Conservation (phyloP, 2,113 vertebrate species). For the Brachypteracias leptosomus region DNA sequence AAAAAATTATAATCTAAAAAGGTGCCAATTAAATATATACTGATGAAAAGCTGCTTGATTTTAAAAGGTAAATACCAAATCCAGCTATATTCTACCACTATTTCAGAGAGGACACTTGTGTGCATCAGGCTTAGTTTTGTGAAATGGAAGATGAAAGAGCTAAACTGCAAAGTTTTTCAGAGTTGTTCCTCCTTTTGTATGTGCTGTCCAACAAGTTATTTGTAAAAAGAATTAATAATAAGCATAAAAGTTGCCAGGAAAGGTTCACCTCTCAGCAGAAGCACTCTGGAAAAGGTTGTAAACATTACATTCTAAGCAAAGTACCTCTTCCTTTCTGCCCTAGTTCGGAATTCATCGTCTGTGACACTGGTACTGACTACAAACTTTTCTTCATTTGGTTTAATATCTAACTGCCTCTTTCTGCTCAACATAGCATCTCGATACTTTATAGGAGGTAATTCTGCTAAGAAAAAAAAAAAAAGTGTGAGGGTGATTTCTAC, state of each 20-base stretch:
- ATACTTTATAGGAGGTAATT: not conserved
- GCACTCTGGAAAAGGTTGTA: not conserved
- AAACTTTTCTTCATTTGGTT: not conserved
- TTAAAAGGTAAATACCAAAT: constrained; percentile 10
- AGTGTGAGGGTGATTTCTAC: not conserved
- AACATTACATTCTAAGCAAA: not conserved
- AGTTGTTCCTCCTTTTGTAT: not conserved
- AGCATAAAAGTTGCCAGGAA: not conserved
- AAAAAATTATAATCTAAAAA: not conserved
- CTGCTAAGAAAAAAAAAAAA: not conserved
- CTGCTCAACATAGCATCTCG: not conserved
- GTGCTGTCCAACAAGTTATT: not conserved
- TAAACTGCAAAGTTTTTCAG: not conserved
- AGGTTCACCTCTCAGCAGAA: not conserved
- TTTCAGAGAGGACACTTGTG: not conserved
- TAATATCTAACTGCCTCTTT: not conserved
- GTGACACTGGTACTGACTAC: not conserved
- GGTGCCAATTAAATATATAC: not conserved
- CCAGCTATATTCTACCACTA: not conserved
- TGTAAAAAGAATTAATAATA: not conserved
- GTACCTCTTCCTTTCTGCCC: not conserved
- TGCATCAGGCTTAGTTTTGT: constrained; percentile 11
- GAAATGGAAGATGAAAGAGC: not conserved
- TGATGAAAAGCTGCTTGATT: not conserved
- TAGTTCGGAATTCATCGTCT: not conserved